Conservation (phyloP, 92 coral and sea anemone species). For the Anthopleura xanthogrammica region DNA sequence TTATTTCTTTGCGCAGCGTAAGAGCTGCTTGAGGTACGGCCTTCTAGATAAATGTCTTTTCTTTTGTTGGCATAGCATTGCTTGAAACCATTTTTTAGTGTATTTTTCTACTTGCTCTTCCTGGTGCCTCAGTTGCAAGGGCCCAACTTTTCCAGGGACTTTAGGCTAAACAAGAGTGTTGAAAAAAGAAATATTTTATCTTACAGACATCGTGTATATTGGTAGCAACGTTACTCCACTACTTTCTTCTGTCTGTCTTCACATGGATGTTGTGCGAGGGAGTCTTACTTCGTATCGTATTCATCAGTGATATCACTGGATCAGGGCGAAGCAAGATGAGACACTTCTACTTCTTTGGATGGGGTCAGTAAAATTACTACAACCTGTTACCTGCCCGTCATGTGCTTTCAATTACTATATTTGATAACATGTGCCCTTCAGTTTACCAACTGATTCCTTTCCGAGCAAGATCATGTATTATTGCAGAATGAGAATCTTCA, state of each 20-base stretch:
- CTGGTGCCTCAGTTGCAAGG: no score
- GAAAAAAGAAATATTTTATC: background rate
- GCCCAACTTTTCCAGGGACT: no score
- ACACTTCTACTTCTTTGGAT: slow-evolving; percentile 47
- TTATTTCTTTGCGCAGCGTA: no score
- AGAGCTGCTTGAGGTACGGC: no score
- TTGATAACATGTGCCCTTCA: background rate
- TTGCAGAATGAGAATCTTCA: no score
- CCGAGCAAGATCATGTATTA: no score
- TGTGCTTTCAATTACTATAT: background rate
- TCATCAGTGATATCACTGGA: slow-evolving; percentile 46
- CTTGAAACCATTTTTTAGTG: no score
- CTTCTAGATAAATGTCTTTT: no score
- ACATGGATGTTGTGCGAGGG: slow-evolving; percentile 62
- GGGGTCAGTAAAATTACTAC: slow-evolving; percentile 34
- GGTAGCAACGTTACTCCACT: slow-evolving; percentile 47
- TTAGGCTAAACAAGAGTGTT: no score
- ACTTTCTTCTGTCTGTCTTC: slow-evolving; percentile 44
- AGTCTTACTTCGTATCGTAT: slow-evolving; percentile 42
- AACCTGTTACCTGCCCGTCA: background rate
- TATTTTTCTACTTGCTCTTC: no score
- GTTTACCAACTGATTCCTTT: no score
- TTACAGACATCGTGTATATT: slow-evolving; percentile 37
- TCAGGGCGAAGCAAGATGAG: slow-evolving; percentile 44
- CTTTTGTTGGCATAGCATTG: no score